A percentile compares a stretch with the other conserved stretches of the same genome.
These are phyloP conservation scores for Tetramorium parvispinum DNA, from an alignment of 1,140 invertebrate genomes.

Conservation along the genomic window DNA sequence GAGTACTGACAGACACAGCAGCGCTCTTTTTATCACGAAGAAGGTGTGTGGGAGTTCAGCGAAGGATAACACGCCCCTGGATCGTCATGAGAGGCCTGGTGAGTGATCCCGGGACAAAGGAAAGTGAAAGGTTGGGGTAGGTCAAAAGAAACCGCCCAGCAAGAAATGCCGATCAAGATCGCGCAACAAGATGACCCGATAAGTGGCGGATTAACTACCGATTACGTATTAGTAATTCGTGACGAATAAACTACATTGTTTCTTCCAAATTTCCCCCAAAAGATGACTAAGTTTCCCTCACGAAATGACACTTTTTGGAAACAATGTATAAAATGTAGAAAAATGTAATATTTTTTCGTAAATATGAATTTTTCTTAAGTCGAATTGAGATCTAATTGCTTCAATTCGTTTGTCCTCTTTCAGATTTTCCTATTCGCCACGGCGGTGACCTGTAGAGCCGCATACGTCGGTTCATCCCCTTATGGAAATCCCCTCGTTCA, in stretches of 20 bases:
- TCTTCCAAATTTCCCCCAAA: not conserved
- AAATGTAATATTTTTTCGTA: not conserved
- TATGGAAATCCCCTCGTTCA: constrained; percentile 74
- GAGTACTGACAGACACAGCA: constrained; percentile 79
- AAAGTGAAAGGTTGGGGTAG: constrained; percentile 82
- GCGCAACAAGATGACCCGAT: constrained; percentile 30
- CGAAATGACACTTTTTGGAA: not conserved
- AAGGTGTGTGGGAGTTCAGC: constrained; percentile 24
- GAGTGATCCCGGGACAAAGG: constrained; percentile 78
- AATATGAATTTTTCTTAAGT: not conserved
- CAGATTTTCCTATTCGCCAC: constrained; percentile 78
- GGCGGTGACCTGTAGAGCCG: constrained; percentile 73
- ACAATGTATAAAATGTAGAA: not conserved
- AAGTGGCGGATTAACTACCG: not conserved
- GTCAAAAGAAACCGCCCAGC: constrained; percentile 30
- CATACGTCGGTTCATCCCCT: constrained; percentile 74
- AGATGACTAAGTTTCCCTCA: not conserved
- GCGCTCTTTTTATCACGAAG: constrained; percentile 69
- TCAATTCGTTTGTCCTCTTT: constrained; percentile 13
- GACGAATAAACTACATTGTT: not conserved
- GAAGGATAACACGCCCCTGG: constrained; percentile 30
- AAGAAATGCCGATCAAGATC: constrained; percentile 48
- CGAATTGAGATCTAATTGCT: not conserved
- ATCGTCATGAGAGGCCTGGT: constrained; percentile 75
- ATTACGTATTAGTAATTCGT: not conserved